phyloP scores from a whole-genome alignment of 2,797 vertebrate genomes.

The Crax fasciolata region DNA sequence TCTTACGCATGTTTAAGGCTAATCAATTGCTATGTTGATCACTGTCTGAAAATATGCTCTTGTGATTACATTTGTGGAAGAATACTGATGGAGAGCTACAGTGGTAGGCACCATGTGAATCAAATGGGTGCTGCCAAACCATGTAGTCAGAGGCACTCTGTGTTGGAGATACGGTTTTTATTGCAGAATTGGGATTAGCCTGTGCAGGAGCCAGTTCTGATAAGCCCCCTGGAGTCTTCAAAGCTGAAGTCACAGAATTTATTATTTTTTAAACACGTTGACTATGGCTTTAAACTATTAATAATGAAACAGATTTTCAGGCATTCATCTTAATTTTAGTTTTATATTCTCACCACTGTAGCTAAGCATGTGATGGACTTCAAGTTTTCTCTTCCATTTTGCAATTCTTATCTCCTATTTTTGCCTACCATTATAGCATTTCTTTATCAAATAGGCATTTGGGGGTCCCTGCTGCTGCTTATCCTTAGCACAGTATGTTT shows the following conservation, averaged over 20 bases:
- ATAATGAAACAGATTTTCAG: not conserved
- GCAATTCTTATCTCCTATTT: conserved; percentile 13
- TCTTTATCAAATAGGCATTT: not conserved
- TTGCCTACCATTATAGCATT: conserved; percentile 20
- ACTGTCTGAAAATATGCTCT: conserved; percentile 13
- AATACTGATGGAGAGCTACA: not conserved
- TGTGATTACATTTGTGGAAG: not conserved
- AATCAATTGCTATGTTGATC: conserved; percentile 44
- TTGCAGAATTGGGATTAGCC: conserved; percentile 25
- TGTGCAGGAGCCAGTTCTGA: conserved; percentile 1
- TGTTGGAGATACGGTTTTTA: not conserved
- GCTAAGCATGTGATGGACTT: not conserved
- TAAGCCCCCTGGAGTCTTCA: conserved; percentile 30
- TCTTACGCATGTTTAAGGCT: not conserved
- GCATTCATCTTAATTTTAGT: not conserved
- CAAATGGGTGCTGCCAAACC: conserved; percentile 16
- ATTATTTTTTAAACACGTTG: not conserved
- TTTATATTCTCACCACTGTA: not conserved
- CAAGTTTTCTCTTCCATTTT: conserved; percentile 1
- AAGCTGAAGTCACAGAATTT: not conserved
- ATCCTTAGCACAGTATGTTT: conserved; percentile 1
- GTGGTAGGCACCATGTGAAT: not conserved
- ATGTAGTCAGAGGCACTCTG: not conserved
- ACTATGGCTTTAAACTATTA: not conserved
- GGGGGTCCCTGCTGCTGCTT: conserved; percentile 34